phyloP scores from a whole-genome alignment of 2,797 vertebrate genomes.

The Peromyscus attwateri region DNA sequence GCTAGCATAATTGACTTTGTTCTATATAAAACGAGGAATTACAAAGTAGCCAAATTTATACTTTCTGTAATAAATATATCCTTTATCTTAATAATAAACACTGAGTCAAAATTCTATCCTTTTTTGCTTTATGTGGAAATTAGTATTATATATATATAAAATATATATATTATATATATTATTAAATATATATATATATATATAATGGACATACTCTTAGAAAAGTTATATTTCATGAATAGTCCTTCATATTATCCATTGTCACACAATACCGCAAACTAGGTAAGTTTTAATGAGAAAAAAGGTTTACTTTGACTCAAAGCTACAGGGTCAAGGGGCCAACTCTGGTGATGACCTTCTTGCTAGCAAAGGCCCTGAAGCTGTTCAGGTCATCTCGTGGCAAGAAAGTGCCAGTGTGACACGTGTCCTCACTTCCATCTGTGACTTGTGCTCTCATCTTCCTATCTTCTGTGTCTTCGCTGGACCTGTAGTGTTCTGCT shows the following conservation, averaged over 20 bases:
- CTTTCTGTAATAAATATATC: neutral
- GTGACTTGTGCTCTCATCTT: neutral
- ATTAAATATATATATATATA: neutral
- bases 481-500: neutral
- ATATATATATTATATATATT: neutral
- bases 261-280: neutral
- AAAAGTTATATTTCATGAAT: neutral
- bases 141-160: neutral
- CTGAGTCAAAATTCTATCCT: neutral
- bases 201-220: neutral
- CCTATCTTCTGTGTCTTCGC: neutral
- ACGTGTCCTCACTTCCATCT: too few relatives aligned
- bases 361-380: neutral
- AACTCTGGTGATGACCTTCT: neutral
- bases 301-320: neutral
- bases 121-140: neutral
- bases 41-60: conserved; percentile 15
- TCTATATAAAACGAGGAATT: neutral
- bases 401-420: neutral
- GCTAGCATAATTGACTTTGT: neutral
- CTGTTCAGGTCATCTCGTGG: neutral
- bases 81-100: conserved; percentile 33
- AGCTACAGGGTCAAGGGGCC: neutral
- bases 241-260: neutral
- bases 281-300: neutral